Evolutionary conservation across 53 echinoderm and acorn worm species (phyloP).

Genomic region (Apostichopus leukothele): DNA sequence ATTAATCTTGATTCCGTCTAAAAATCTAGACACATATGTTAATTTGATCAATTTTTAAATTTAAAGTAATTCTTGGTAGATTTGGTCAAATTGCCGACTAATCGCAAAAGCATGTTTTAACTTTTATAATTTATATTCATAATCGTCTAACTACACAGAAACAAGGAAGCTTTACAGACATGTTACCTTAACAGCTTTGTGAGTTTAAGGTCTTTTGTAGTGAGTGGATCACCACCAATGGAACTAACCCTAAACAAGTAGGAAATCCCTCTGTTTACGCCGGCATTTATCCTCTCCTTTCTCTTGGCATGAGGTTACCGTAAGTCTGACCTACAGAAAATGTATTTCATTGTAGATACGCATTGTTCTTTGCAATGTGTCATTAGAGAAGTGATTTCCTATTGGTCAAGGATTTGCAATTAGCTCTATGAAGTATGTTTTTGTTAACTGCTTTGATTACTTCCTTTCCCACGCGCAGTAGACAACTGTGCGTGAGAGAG

Average conservation of each 20-base stretch:
- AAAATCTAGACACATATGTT: too few species aligned
- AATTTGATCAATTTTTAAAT: too few species aligned
- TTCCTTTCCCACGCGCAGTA: slow-evolving; percentile 41
- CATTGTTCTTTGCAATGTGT: slow-evolving; percentile 29
- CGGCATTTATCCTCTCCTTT: neutral
- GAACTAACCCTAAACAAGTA: neutral
- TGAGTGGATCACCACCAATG: neutral
- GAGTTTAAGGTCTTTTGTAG: neutral
- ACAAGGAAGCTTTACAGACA: neutral
- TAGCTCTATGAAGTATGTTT: slow-evolving; percentile 42
- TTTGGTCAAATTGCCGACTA: too few species aligned
- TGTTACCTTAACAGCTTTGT: neutral
- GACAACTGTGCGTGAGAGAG: slow-evolving; percentile 37
- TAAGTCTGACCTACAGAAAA: slow-evolving; percentile 7
- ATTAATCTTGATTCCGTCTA: too few species aligned
- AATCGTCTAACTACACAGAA: too few species aligned
- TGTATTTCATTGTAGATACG: neutral
- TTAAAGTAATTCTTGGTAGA: too few species aligned
- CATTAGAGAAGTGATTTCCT: slow-evolving; percentile 38
- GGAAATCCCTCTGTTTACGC: neutral
- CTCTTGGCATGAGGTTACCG: neutral
- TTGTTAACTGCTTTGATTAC: slow-evolving; percentile 22
- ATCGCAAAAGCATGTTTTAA: too few species aligned
- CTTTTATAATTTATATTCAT: too few species aligned
- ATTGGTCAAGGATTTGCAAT: slow-evolving; percentile 48